Evolutionary conservation across 2,113 vertebrate genomes (phyloP), one percentile per base, ranked within the genome.

Genomic region (crab-eating macaque (Macaca fascicularis)): DNA sequence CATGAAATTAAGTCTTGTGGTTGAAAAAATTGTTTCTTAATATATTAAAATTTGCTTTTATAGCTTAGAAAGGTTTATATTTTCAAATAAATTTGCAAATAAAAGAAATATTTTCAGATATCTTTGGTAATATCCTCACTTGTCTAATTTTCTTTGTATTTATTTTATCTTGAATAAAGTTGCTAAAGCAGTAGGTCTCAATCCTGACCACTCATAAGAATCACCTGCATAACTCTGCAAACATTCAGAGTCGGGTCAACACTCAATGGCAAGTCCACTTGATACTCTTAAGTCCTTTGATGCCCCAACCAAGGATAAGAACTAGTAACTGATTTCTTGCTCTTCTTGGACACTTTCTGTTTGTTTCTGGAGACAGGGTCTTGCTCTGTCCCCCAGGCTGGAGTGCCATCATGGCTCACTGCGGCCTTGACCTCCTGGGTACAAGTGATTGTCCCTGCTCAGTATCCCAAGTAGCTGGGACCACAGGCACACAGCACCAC

Each of bases 71-170:
- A 72, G 19, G n/a, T 80, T 57, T 50, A 17, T 27, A 90, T 74
- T 87, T 90, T 94, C 52, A 94, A 89, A 92, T 48, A 13, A 61
- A 64, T 64, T 72, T 90, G 35, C 87, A 32, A 78, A n/a, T 43
- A 89, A 91, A 64, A 19, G 16, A 20, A 55, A 67, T 57, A 17
- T 55, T 92, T 57, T 52, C 35, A 40, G 20, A 70, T 55, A 43
- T 78, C n/a, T 92, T 95, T 64, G 67, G 9, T 14, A 95, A 79
- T 45, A 85, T 75, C 10, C 50, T 23, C 40, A 82, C 38, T 82
- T 67, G 23, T 17, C 52, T 82, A 93, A 43, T 87, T 94, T 87
- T 79, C 43, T 86, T 12, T 85, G 19, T 52, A 64, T 43, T 22
- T 67, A 57, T 17, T 87, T 94, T 64, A 88, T 52, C 5, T 50